phyloP scores from a whole-genome alignment of 1,140 invertebrate genomes.

The Formica selysi region DNA sequence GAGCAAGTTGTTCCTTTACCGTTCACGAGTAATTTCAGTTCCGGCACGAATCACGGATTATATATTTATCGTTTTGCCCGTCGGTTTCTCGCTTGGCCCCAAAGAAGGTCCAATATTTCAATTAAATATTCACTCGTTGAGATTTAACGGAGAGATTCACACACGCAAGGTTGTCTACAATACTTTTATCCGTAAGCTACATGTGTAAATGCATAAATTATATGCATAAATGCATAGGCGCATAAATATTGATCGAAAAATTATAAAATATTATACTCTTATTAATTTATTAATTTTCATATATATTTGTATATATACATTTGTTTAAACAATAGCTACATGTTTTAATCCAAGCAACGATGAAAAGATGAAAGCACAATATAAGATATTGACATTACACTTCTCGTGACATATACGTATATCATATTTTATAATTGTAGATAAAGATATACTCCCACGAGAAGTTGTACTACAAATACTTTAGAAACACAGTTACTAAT shows the following conservation, averaged over 20 bases:
- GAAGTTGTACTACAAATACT: no score
- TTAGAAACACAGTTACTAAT: no score
- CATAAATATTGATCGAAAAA: background rate
- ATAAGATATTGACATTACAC: no score
- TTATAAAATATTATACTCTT: background rate
- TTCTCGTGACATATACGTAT: no score
- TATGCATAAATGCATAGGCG: background rate
- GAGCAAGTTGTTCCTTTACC: constrained; percentile 6
- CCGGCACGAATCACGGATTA: background rate
- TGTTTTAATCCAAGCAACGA: background rate
- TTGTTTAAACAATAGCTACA: background rate
- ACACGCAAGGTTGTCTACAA: background rate
- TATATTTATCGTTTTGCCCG: background rate
- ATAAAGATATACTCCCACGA: no score
- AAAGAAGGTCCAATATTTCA: background rate
- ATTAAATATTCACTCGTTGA: background rate
- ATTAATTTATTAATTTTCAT: background rate
- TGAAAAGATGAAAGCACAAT: background rate
- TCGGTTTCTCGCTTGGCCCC: background rate
- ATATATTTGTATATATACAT: background rate
- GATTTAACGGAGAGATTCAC: background rate
- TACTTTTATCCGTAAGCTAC: background rate
- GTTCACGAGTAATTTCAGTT: constrained; percentile 14
- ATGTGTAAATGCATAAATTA: background rate
- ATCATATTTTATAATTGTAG: no score